Percentiles rank a stretch among this genome's conserved stretches.
These are phyloP conservation scores for Noctua janthina DNA, from an alignment of 2,888 invertebrate genomes.

Conservation along the genomic window DNA sequence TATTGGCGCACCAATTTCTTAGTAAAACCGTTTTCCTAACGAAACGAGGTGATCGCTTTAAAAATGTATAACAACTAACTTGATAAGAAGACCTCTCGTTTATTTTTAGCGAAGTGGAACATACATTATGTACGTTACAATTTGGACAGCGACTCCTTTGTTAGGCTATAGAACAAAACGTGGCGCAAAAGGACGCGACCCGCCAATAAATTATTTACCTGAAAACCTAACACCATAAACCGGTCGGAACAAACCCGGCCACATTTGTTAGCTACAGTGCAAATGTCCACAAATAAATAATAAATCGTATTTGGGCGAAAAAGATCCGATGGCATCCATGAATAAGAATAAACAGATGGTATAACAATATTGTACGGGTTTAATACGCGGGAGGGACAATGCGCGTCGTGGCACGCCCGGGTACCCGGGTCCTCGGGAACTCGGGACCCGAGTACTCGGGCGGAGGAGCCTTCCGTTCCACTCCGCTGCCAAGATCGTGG, in stretches of 20 bases:
- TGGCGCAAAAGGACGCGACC: slow-evolving; percentile 64
- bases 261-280: slow-evolving; percentile 73
- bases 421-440: slow-evolving; percentile 20
- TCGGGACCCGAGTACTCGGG: slow-evolving; percentile 28
- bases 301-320: slow-evolving; percentile 74
- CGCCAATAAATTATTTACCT: slow-evolving; percentile 71
- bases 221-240: slow-evolving; percentile 69
- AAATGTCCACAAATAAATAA: slow-evolving; percentile 76
- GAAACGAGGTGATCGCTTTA: slow-evolving; percentile 50
- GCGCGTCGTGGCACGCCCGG: slow-evolving; percentile 50
- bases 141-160: slow-evolving; percentile 64
- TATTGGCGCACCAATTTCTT: slow-evolving; percentile 53
- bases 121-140: slow-evolving; percentile 68
- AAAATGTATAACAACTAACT: slow-evolving; percentile 61
- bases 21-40: slow-evolving; percentile 38
- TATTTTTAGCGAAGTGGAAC: slow-evolving; percentile 63
- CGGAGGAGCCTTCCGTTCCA: slow-evolving; percentile 49
- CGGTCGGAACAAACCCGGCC: slow-evolving; percentile 66
- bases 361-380: slow-evolving; percentile 73
- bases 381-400: slow-evolving; percentile 65
- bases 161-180: slow-evolving; percentile 57
- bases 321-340: slow-evolving; percentile 72
- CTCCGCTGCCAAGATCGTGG: slow-evolving; percentile 59
- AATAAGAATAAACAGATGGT: slow-evolving; percentile 77
- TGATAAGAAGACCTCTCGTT: slow-evolving; percentile 58